Percentiles rank a stretch among this genome's conserved stretches.
Conservation (phyloP, 2,797 vertebrate genomes). For the Lerista edwardsae region DNA sequence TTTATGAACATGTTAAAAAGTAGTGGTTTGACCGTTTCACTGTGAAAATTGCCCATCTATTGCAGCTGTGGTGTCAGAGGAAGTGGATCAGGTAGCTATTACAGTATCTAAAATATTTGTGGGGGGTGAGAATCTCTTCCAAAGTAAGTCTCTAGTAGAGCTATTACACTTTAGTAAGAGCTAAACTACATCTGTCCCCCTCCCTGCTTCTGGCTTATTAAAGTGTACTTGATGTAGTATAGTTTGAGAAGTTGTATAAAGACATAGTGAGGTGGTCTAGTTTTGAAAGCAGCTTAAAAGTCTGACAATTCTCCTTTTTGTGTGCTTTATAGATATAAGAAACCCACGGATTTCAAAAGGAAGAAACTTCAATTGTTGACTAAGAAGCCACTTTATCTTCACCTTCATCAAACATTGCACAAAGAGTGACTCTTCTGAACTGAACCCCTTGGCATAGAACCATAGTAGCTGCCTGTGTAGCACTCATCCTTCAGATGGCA, state of each 20-base stretch:
- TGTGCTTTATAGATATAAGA: constrained; percentile 91
- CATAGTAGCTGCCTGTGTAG: constrained; percentile 65
- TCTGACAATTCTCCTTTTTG: neutral
- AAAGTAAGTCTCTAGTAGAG: too few species aligned
- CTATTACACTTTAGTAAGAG: too few species aligned
- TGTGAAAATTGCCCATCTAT: too few species aligned
- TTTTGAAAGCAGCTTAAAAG: neutral
- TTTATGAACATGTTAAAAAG: neutral
- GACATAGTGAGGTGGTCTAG: neutral
- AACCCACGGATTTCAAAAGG: constrained; percentile 98
- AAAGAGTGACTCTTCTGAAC: constrained; percentile 86
- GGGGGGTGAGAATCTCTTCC: too few species aligned
- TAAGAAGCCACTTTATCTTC: constrained; percentile 98
- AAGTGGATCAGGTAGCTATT: too few species aligned
- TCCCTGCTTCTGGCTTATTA: neutral
- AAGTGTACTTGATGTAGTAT: neutral
- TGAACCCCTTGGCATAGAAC: constrained; percentile 50
- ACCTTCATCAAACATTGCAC: constrained; percentile 96
- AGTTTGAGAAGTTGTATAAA: neutral
- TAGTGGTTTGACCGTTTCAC: too few species aligned
- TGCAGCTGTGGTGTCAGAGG: too few species aligned
- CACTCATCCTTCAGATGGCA: constrained; percentile 50
- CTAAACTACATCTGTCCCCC: too few species aligned
- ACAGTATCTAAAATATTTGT: too few species aligned
- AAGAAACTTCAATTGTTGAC: constrained; percentile 97